Evolutionary conservation across 2,888 invertebrate genomes (phyloP).

Genomic region (Caenorhabditis doughertyi): DNA sequence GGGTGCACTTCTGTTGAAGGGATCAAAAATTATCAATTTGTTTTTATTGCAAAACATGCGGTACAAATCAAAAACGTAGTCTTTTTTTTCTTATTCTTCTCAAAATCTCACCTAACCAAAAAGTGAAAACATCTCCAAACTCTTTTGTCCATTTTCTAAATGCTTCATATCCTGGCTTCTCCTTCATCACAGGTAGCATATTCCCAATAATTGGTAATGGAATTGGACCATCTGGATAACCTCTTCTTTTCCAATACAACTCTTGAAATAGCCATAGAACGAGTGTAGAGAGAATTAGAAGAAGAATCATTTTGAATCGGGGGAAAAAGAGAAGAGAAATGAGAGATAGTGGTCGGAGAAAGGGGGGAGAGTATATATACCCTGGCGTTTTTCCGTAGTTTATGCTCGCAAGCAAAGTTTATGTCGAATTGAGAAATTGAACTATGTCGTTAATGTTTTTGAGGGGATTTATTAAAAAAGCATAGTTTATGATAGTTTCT

Average conservation of each 20-base stretch:
- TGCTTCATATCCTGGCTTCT: slow-evolving; percentile 42
- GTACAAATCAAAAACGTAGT: not conserved
- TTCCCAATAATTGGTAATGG: slow-evolving; percentile 56
- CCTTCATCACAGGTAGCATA: slow-evolving; percentile 5
- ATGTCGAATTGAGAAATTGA: slow-evolving; percentile 14
- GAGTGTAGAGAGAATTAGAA: slow-evolving; percentile 30
- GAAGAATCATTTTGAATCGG: slow-evolving; percentile 30
- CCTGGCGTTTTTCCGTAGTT: slow-evolving; percentile 3
- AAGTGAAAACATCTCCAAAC: slow-evolving; percentile 52
- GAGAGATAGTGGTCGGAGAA: not conserved
- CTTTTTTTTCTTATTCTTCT: too few relatives aligned
- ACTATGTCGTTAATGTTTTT: not conserved
- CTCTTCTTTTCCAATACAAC: slow-evolving; percentile 60
- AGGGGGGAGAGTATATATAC: not conserved
- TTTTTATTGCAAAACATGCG: too few relatives aligned
- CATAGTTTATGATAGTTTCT: not conserved
- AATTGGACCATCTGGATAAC: slow-evolving; percentile 56
- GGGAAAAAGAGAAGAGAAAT: not conserved
- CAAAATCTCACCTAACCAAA: slow-evolving; percentile 53
- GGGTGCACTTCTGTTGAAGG: too few relatives aligned
- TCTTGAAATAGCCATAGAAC: slow-evolving; percentile 40
- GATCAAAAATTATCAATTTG: too few relatives aligned
- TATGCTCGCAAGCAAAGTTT: slow-evolving; percentile 10
- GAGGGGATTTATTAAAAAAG: too few relatives aligned
- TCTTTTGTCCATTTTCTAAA: slow-evolving; percentile 39